phyloP scores from a whole-genome alignment of 2,888 invertebrate genomes.

The Argyresthia goedartella region DNA sequence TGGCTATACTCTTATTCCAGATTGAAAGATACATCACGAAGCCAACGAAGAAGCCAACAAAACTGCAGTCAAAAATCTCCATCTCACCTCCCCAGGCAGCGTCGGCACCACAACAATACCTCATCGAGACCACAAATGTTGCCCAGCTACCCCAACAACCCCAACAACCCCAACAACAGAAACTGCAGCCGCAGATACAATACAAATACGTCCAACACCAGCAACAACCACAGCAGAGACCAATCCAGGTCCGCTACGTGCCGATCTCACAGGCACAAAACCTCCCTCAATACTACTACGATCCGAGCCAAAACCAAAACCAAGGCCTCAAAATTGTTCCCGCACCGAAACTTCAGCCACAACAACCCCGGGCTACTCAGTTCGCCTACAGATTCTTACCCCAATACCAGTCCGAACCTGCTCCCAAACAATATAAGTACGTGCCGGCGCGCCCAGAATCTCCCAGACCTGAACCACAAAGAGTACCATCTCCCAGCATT shows the following conservation, averaged over 20 bases:
- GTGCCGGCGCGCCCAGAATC: constrained; percentile 38
- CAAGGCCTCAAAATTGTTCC: constrained; percentile 59
- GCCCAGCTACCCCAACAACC: constrained; percentile 31
- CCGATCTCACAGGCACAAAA: constrained; percentile 15
- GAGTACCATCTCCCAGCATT: constrained; percentile 31
- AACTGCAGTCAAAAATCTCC: constrained; percentile 46
- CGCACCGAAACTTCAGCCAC: constrained; percentile 41
- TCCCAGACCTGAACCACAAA: constrained; percentile 40
- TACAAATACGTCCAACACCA: constrained; percentile 9
- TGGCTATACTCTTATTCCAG: constrained; percentile 27
- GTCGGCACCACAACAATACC: constrained; percentile 56
- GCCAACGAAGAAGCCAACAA: constrained; percentile 51
- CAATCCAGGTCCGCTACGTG: constrained; percentile 41
- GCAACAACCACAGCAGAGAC: constrained; percentile 34
- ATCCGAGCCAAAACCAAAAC: constrained; percentile 17
- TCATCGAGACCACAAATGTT: constrained; percentile 62
- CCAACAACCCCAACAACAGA: constrained; percentile 10
- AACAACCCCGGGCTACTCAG: constrained; percentile 27
- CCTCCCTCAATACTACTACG: constrained; percentile 35
- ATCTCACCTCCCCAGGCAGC: constrained; percentile 32
- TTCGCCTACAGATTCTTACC: constrained; percentile 39
- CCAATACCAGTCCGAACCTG: constrained; percentile 36
- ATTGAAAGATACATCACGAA: constrained; percentile 54
- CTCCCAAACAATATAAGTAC: constrained; percentile 53
- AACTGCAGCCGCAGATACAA: constrained; percentile 5